Base-by-base conservation (phyloP, 2,113 vertebrate genomes). In the Mystacornis crossleyi region DNA sequence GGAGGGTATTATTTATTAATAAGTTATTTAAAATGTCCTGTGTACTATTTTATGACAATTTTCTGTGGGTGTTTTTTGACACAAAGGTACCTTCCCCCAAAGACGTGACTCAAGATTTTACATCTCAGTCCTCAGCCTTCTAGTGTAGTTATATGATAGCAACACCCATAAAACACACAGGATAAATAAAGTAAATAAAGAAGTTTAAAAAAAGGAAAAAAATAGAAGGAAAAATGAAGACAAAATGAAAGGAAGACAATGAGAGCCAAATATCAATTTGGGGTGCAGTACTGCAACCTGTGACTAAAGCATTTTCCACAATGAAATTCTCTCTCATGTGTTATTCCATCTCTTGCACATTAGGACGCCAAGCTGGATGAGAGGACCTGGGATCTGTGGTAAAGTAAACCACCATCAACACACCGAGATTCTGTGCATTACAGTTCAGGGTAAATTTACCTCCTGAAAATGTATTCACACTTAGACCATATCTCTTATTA, bases 11-110 rank as follows among this genome's bases (percentile, higher is more conserved):
- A 57, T 14, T 82, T 95, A 87, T 80, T 81, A 82, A 74, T 74
- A 96, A 96, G 47, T 80, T 85, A 81, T 96, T 97, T 84, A 81
- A 93, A 95, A 91, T 89, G 42, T 54, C 42, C 71, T 92, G 62
- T 42, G 29, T 75, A 93, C 51, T 89, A 75, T 92, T 97, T 97
- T 95, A 85, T 91, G 50, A 92, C 38, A 88, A 87, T 23, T 95
- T 97, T 93, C 67, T 79, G 47, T 91, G 8, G 0, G 38, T 50
- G 6, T 25, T 93, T 74, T 89, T 78, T 82, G 83, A 89, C 50
- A 79, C 33, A 87, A 92, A 96, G 13, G 14, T 83, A 81, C 48
- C 50, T 95, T 93, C 24, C 51, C 34, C 21, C 40, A 58, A 88
- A 94, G 74, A 82, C 17, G 36, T 77, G 95, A 71, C 33, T 97